Evolutionary conservation across 2,113 vertebrate species (phyloP).

Genomic region (Leucosticte australis): DNA sequence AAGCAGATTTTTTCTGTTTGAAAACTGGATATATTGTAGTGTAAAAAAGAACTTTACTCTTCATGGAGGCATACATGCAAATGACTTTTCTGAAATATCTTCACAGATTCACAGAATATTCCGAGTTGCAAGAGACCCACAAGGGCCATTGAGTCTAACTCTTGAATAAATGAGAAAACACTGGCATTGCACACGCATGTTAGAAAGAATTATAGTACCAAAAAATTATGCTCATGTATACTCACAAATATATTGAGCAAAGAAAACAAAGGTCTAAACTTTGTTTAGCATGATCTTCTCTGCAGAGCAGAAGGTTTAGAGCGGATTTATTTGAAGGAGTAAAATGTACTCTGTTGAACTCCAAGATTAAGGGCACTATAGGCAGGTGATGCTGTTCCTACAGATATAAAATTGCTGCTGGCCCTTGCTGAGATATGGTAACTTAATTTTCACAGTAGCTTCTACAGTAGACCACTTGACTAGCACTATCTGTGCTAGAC

Average conservation of each 20-base stretch:
- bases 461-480: background rate
- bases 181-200: background rate
- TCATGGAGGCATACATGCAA: background rate
- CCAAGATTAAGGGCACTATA: background rate
- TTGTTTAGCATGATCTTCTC: background rate
- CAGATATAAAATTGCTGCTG: background rate
- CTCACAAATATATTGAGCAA: background rate
- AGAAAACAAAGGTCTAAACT: background rate
- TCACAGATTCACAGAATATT: background rate
- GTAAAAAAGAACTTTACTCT: background rate
- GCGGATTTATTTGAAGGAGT: background rate
- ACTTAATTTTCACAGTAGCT: background rate
- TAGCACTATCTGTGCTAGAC: background rate
- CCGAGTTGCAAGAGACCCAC: no score
- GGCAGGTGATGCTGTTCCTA: fast-evolving
- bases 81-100: background rate
- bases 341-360: background rate
- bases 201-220: background rate
- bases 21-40: background rate
- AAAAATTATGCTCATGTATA: background rate
- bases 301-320: background rate
- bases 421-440: background rate
- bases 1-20: background rate
- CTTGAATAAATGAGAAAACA: background rate
- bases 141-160: background rate